Evolutionary conservation across 2,797 vertebrate genomes (phyloP).

Genomic region (Sparus aurata): DNA sequence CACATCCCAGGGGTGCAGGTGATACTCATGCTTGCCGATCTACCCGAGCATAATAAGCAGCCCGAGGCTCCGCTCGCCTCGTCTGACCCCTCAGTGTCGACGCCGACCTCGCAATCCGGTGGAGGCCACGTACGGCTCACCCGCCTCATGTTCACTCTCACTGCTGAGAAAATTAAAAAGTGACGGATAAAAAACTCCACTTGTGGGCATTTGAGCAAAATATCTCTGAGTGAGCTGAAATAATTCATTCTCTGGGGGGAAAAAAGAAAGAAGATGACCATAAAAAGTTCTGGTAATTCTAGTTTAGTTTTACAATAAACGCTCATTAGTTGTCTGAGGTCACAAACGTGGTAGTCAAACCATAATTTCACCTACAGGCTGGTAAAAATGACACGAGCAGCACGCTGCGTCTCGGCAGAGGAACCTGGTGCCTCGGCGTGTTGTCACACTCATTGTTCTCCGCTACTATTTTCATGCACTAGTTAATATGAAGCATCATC

Average conservation of each 20-base stretch:
- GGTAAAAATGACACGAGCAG: slow-evolving; percentile 2
- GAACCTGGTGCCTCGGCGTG: slow-evolving; percentile 24
- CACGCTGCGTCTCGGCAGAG: not conserved
- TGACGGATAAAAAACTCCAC: not conserved
- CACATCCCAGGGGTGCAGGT: slow-evolving; percentile 46
- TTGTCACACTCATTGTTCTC: slow-evolving; percentile 36
- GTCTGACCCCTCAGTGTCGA: slow-evolving; percentile 34
- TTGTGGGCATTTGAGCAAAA: slow-evolving; percentile 30
- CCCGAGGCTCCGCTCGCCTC: slow-evolving; percentile 9
- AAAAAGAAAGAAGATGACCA: not conserved
- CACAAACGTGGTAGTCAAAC: not conserved
- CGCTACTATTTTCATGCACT: slow-evolving; percentile 47
- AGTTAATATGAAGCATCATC: slow-evolving; percentile 55
- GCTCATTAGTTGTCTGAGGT: not conserved
- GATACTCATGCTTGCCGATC: slow-evolving; percentile 24
- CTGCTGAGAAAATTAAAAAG: slow-evolving; percentile 33
- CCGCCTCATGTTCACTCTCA: not conserved
- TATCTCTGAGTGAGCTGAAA: not conserved
- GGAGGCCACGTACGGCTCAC: slow-evolving; percentile 29
- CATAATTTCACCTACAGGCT: not conserved
- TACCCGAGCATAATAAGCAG: slow-evolving; percentile 41
- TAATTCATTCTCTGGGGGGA: not conserved
- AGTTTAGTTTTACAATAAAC: not conserved
- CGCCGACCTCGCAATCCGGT: slow-evolving; percentile 29
- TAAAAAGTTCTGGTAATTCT: not conserved